Evolutionary conservation across 2,113 vertebrate genomes (phyloP), one percentile per base, ranked within the genome.

Genomic region (Genyomyrus donnyi): DNA sequence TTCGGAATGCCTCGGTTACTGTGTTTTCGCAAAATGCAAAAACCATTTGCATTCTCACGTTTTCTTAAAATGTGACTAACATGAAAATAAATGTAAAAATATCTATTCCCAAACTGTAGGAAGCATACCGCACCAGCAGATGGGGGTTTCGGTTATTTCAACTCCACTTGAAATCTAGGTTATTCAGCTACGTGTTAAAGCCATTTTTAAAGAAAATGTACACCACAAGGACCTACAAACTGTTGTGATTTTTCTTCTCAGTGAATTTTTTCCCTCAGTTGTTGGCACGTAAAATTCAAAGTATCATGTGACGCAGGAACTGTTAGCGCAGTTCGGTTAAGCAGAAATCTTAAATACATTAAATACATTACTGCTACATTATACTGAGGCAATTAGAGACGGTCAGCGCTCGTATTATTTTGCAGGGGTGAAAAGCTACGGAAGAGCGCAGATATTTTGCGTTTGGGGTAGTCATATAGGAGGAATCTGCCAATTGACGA

Each of bases 291-390:
- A 88, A 62, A 88, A 62, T 62, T 19, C 42, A 66, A 24, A 88
- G 87, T 88, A 88, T 88, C 87, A 46, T 88, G 56, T 62, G 87
- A 88, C 52, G 17, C 21, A n/a, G 6, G 35, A 66, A 88, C 31
- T 45, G 53, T 88, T 42, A 66, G 49, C 17, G 52, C 19, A 27
- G 48, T 52, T 56, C 19, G 31, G 74, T 56, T 52, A 56, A 53
- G 50, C 50, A 83, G 27, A 39, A 31, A 31, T 52, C 52, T 83
- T 89, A 89, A 84, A 89, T n/a, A 89, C 31, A 89, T 80, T 89
- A 89, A 84, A 89, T n/a, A 83, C 31, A 89, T 89, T 89, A 53
- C 49, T 10, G 49, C 48, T 83, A 84, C 66, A 89, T 89, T 58
- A 56, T 85, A 52, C 42, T 85, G 52, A 85, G 45, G 10, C 80